Conservation (phyloP, 1,140 invertebrate genomes). For the Vollenhovia emeryi region DNA sequence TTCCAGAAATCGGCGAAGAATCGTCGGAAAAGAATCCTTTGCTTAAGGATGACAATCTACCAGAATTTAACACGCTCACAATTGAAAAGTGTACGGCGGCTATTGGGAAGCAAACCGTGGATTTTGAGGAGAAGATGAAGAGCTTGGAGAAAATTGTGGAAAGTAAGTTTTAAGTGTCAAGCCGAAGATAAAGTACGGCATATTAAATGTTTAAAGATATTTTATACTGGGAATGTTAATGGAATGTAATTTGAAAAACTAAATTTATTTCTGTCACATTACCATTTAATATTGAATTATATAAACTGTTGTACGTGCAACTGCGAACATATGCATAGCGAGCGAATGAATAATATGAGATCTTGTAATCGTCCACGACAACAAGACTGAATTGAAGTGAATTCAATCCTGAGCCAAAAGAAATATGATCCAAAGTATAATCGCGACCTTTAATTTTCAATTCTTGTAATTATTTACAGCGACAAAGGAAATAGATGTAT, state of each 20-base stretch:
- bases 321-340: neutral
- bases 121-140: constrained; percentile 92
- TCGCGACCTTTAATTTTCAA: neutral
- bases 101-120: constrained; percentile 92
- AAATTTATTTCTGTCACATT: neutral
- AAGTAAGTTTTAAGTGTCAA: constrained; percentile 81
- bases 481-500: constrained; percentile 87
- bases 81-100: constrained; percentile 93
- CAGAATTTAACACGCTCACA: constrained; percentile 92
- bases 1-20: constrained; percentile 96
- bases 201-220: neutral
- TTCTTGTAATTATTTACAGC: constrained; percentile 67
- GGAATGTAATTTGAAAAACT: neutral
- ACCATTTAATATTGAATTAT: neutral
- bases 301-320: neutral
- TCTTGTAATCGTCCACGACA: neutral
- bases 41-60: constrained; percentile 90
- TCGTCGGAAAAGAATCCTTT: constrained; percentile 90
- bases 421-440: neutral
- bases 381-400: constrained; percentile 7
- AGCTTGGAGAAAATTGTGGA: constrained; percentile 86
- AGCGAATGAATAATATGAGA: neutral
- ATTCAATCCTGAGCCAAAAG: neutral
- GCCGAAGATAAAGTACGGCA: neutral
- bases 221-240: neutral